Conservation (phyloP, 2,113 vertebrate species). For the Myrmophylax atrothorax region DNA sequence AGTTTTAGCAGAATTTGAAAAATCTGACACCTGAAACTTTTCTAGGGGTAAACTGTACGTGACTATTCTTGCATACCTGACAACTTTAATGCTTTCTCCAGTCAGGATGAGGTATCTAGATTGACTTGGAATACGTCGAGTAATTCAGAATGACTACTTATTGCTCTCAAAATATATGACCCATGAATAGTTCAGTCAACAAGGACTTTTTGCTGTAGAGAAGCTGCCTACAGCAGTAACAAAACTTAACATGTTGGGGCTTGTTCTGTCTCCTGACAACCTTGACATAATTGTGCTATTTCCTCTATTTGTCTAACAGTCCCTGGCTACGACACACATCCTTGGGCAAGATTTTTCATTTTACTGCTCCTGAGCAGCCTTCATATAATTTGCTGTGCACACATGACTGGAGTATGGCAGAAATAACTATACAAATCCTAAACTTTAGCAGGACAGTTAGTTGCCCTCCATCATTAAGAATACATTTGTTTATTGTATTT, state of each 20-base stretch:
- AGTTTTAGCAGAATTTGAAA: not conserved
- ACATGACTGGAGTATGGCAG: not conserved
- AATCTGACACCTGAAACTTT: not conserved
- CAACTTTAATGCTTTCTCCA: not conserved
- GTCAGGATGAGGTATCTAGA: not conserved
- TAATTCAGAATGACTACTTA: not conserved
- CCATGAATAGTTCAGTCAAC: not conserved
- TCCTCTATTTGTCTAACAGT: slow-evolving; percentile 40
- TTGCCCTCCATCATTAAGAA: not conserved
- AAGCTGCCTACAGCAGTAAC: not conserved
- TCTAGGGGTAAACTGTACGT: not conserved
- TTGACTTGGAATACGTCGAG: not conserved
- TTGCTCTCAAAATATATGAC: not conserved
- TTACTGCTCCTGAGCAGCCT: not conserved
- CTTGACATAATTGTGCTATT: slow-evolving; percentile 34
- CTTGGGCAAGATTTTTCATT: slow-evolving; percentile 7
- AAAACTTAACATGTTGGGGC: not conserved
- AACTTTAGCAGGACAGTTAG: not conserved
- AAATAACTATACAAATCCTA: not conserved
- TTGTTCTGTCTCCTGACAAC: slow-evolving; percentile 41
- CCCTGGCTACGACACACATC: slow-evolving; percentile 9
- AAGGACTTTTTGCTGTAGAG: not conserved
- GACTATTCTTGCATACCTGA: not conserved
- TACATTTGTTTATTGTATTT: not conserved
- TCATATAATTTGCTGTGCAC: not conserved